These are phyloP conservation scores for Palythoa grandis DNA, from an alignment of 92 coral and sea anemone genomes.

Conservation along the genomic window DNA sequence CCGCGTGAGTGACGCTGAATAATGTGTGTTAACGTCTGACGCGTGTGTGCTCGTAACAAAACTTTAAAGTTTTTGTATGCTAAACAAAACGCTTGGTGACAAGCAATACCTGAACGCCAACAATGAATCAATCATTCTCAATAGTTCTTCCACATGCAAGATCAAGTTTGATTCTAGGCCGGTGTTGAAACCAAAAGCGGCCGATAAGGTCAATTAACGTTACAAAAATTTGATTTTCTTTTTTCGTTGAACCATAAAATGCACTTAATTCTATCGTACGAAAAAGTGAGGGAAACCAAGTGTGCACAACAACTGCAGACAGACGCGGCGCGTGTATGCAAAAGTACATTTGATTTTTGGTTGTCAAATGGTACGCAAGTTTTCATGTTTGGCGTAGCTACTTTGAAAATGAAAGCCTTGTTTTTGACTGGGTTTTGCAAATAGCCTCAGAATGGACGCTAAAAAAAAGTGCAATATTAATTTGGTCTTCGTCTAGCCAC, in stretches of 20 bases:
- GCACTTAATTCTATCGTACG: neutral
- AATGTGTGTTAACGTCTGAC: slow-evolving; percentile 15
- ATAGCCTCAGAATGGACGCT: neutral
- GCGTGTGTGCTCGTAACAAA: slow-evolving; percentile 29
- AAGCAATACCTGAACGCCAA: neutral
- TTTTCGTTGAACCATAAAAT: slow-evolving; percentile 22
- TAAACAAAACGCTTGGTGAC: slow-evolving; percentile 17
- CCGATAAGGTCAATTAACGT: slow-evolving; percentile 30
- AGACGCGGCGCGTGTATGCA: neutral
- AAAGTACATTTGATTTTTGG: neutral
- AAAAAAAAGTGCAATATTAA: neutral
- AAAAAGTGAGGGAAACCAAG: slow-evolving; percentile 15
- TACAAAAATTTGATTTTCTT: neutral
- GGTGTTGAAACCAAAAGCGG: neutral
- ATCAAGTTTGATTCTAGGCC: neutral
- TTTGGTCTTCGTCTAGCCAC: neutral
- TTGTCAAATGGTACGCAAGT: neutral
- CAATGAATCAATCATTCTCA: slow-evolving; percentile 24
- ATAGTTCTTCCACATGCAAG: slow-evolving; percentile 5
- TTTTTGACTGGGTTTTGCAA: neutral
- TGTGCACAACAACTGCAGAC: neutral
- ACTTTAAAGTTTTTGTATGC: neutral
- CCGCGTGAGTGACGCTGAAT: slow-evolving; percentile 19
- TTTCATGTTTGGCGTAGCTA: neutral
- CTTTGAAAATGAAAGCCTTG: neutral